Conservation (phyloP, 2,888 invertebrate genomes). For the Plagodis pulveraria region DNA sequence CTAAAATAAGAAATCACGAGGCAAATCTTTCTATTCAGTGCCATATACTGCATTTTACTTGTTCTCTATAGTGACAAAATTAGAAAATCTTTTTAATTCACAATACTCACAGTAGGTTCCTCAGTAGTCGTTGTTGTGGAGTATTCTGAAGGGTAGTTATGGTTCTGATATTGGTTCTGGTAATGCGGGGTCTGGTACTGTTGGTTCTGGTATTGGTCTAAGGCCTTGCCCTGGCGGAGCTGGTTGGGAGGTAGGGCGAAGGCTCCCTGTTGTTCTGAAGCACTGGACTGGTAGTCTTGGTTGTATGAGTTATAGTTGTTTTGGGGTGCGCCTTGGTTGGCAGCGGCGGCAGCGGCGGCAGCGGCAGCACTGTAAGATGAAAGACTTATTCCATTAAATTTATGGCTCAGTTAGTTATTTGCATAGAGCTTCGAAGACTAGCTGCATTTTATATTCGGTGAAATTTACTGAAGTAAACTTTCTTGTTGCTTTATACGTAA, state of each 20-base stretch:
- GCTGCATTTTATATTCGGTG: no score
- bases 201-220: constrained; percentile 29
- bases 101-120: constrained; percentile 71
- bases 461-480: no score
- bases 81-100: no score
- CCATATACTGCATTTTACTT: no score
- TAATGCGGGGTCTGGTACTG: no score
- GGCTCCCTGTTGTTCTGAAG: constrained; percentile 36
- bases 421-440: neutral
- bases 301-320: constrained; percentile 21
- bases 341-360: no score
- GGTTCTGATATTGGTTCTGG: constrained; percentile 19
- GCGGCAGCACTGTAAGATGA: constrained; percentile 42
- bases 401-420: neutral
- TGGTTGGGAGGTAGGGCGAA: constrained; percentile 26
- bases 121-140: constrained; percentile 37
- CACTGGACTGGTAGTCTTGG: constrained; percentile 37
- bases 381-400: neutral
- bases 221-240: constrained; percentile 40
- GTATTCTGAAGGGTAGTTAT: constrained; percentile 8
- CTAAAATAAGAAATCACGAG: no score
- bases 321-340: constrained; percentile 30
- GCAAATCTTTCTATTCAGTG: no score
- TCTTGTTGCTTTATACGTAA: no score
- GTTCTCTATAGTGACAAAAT: no score